phyloP scores from a whole-genome alignment of 2,113 vertebrate species.

The Setophaga petechia region DNA sequence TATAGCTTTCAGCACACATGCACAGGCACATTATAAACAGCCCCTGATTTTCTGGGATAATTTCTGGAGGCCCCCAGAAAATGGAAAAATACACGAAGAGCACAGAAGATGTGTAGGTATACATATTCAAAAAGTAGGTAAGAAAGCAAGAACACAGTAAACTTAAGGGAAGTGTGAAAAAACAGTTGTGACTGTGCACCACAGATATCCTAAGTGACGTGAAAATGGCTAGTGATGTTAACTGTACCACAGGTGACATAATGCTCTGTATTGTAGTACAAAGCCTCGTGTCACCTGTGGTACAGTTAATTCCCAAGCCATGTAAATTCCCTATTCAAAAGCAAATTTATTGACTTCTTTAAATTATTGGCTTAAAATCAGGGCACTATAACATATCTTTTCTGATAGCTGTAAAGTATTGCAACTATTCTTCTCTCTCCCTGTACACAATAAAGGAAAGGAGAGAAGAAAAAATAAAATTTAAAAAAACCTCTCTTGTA shows the following conservation, averaged over 20 bases:
- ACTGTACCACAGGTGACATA: not conserved
- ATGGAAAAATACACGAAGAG: not conserved
- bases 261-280: not conserved
- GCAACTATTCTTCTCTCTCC: not conserved
- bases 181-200: not conserved
- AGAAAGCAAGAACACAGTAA: not conserved
- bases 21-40: not conserved
- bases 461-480: not conserved
- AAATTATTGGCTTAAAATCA: not conserved
- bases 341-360: not conserved
- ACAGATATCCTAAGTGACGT: not conserved
- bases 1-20: not conserved
- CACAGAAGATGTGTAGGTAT: not conserved
- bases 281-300: not conserved
- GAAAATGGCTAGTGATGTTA: not conserved
- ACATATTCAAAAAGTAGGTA: not conserved
- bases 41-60: not conserved
- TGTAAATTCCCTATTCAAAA: not conserved
- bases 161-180: not conserved
- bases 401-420: not conserved
- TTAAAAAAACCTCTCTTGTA: not conserved
- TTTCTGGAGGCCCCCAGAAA: not conserved
- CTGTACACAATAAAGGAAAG: not conserved
- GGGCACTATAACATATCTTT: not conserved
- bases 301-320: not conserved